Evolutionary conservation across 2,888 invertebrate genomes (phyloP), one percentile per base, ranked within the genome.

Genomic region (Lochmaea crataegi): DNA sequence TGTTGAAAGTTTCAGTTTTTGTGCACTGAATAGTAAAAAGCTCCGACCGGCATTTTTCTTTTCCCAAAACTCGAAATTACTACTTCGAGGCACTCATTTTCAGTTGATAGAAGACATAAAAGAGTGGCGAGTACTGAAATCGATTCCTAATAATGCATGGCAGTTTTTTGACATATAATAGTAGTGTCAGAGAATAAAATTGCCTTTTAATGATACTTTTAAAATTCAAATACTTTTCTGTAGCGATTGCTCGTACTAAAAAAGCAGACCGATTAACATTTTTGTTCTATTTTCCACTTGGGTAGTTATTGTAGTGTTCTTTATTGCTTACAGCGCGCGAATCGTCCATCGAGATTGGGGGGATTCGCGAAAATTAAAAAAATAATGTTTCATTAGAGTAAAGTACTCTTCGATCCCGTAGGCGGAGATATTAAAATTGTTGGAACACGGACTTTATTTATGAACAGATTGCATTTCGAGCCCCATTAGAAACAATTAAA

Each of bases 241-340:
- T 18, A 18, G 10, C 53, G 16, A n/a, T 18, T 63, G 6, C 69
- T 53, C 64, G 64, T 64, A 64, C 69, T 64, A 53, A 42, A 56
- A 60, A 16, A 61, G 61, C n/a, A 32, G n/a, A 72, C 56, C 58
- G 57, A 26, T 58, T 38, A 72, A 83, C 82, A 82, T 83, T n/a
- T 22, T 83, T 83, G 83, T 83, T 82, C 83, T 82, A 82, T 82
- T 82, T 82, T 82, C 80, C 82, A 77, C 79, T 80, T 72, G 78
- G 75, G 61, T 77, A 77, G 77, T 69, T 77, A 68, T 73, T 75
- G 66, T 72, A 82, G 81, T 76, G 79, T 79, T 72, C 82, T 81
- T 80, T 77, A 79, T 77, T 79, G 80, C 80, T 66, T 76, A 68
- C 53, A 66, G 73, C 75, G 57, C 61, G 77, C 56, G 76, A 48